Evolutionary conservation across 2,797 vertebrate species (phyloP), one percentile per base, ranked within the genome.

Genomic region (Epinephelus awoara): DNA sequence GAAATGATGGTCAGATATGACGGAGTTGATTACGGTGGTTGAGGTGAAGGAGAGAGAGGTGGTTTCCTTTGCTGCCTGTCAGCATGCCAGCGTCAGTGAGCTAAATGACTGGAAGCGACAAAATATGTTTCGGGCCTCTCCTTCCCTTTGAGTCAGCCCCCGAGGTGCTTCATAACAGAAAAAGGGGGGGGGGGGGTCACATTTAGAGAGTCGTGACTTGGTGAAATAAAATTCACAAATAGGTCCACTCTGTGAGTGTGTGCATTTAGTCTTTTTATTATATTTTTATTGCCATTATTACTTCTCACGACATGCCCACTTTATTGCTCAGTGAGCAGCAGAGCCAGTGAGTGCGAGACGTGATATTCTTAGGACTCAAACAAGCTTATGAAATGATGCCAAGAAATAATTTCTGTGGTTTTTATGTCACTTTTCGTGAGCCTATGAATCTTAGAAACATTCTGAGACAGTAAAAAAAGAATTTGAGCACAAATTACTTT

Each of bases 281-380:
- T 21, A 12, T 47, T 72, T 87, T 85, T 89, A 86, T 72, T 68
- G 62, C 61, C 42, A 18, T 40, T 75, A 59, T 80, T 87, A 83
- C 84, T 83, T 83, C 67, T 47, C 54, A 21, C 58, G 49, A 80
- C 62, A 57, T 54, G 54, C n/a, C n/a, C 0, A 1, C 51, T 74
- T 71, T 83, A 80, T 84, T 61, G 72, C 40, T 17, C 44, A 61
- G 17, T 21, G 38, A 1, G 3, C 29, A 52, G 68, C 65, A 67
- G 46, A 68, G 7, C 44, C 40, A 51, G 40, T 42, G 34, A 47
- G 63, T 38, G 38, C 8, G 19, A 44, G 29, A 58, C 3, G 1
- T 17, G 13, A 51, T 59, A 21, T 54, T 67, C 40, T 58, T 54
- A 13, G 44, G 1, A 58, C 25, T 79, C 21, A 72, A 25, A 62